Evolutionary conservation across 2,113 vertebrate species (phyloP).

Genomic region (Callipepla californica): DNA sequence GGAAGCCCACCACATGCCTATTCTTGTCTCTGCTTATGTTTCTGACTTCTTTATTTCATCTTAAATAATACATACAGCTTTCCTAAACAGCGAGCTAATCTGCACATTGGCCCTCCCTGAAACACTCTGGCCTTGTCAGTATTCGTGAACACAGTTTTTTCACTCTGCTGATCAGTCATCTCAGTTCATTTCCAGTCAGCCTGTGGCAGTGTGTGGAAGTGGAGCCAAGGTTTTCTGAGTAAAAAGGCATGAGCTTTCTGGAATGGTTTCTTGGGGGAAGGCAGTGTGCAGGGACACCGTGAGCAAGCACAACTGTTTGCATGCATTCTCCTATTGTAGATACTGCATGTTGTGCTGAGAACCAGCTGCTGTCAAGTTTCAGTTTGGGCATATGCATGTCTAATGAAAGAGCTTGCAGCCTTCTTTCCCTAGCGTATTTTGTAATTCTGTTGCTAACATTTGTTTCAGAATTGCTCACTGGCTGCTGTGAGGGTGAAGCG

Average conservation of each 20-base stretch:
- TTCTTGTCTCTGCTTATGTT: neutral
- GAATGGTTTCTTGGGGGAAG: neutral
- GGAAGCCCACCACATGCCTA: neutral
- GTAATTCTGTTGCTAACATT: neutral
- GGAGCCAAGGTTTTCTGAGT: neutral
- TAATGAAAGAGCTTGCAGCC: neutral
- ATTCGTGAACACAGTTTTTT: neutral
- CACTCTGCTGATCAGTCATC: neutral
- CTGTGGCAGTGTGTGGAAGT: neutral
- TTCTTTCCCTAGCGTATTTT: neutral
- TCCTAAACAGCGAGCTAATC: neutral
- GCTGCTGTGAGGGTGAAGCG: constrained; percentile 10
- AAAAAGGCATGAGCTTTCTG: neutral
- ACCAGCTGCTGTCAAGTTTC: neutral
- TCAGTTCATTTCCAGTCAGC: neutral
- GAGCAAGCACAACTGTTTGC: neutral
- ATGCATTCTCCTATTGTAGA: neutral
- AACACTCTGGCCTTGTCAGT: neutral
- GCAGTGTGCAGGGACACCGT: neutral
- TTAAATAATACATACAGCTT: neutral
- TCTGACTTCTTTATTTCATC: neutral
- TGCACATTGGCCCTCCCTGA: neutral
- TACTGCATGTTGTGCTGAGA: neutral
- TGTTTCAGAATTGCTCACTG: constrained; percentile 68
- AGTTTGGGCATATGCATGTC: neutral